A percentile compares a stretch with the other conserved stretches of the same genome.
Conservation (phyloP, 1,140 invertebrate species). For the Maconellicoccus hirsutus region DNA sequence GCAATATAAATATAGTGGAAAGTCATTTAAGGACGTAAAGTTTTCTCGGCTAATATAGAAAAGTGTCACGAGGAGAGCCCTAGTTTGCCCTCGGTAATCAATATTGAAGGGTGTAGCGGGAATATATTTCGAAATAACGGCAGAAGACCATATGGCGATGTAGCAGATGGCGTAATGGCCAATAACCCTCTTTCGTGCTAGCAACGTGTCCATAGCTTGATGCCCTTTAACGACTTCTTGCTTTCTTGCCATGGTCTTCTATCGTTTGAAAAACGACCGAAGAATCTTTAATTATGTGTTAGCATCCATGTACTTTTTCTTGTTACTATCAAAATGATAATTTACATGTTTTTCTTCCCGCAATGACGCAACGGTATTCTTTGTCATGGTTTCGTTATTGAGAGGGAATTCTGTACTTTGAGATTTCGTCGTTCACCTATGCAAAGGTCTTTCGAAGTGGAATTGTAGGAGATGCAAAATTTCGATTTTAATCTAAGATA, state of each 20-base stretch:
- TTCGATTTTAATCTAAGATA: no score
- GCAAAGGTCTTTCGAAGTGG: no score
- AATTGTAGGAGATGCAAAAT: no score
- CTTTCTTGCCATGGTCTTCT: not conserved
- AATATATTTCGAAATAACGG: conserved; percentile 21
- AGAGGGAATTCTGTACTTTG: no score
- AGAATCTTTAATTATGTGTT: not conserved
- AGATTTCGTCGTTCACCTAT: no score
- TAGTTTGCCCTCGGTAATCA: conserved; percentile 3
- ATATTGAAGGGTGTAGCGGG: conserved; percentile 9
- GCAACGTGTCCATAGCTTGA: conserved; percentile 18
- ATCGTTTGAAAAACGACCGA: not conserved
- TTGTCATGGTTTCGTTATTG: no score
- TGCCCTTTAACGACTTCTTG: conserved; percentile 20
- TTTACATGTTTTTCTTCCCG: no score
- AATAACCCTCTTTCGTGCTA: conserved; percentile 16
- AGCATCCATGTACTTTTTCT: not conserved
- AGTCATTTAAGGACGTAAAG: conserved; percentile 17
- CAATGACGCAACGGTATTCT: no score
- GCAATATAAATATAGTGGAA: conserved; percentile 19
- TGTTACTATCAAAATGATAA: no score
- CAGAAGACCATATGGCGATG: conserved; percentile 12
- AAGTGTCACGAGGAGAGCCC: conserved; percentile 13
- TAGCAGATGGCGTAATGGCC: conserved; percentile 20
- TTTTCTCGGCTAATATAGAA: conserved; percentile 11